phyloP scores from a whole-genome alignment of 2,888 invertebrate genomes.

The Melipona bicolor region DNA sequence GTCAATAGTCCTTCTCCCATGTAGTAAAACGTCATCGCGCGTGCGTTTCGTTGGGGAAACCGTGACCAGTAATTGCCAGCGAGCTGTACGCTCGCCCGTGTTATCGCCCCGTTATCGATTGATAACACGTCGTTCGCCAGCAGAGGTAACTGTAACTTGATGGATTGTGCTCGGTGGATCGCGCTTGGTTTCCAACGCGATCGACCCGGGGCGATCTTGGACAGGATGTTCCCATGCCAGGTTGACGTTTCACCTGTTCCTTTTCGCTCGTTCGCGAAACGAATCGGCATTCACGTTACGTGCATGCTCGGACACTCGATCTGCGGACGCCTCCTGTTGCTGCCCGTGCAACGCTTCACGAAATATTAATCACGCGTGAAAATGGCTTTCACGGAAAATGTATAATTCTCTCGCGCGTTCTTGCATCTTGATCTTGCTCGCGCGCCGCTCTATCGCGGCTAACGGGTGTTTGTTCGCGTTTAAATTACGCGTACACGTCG shows the following conservation, averaged over 20 bases:
- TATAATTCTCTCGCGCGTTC: neutral
- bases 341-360: constrained; percentile 1
- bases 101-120: constrained; percentile 79
- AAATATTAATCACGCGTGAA: constrained; percentile 28
- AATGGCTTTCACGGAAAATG: constrained; percentile 13
- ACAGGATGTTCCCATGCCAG: constrained; percentile 81
- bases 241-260: constrained; percentile 68
- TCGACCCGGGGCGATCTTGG: constrained; percentile 72
- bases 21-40: neutral
- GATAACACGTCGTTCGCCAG: constrained; percentile 71
- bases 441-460: neutral
- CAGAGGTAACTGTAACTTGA: constrained; percentile 77
- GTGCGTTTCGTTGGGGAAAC: neutral
- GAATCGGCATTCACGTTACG: constrained; percentile 75
- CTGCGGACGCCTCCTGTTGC: constrained; percentile 61
- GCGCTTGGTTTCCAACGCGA: constrained; percentile 71
- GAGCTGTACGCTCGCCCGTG: constrained; percentile 28
- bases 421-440: neutral
- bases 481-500: neutral
- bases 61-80: neutral
- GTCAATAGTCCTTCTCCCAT: too few species aligned
- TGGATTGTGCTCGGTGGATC: constrained; percentile 79
- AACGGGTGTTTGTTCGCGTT: neutral
- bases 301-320: constrained; percentile 54
- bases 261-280: constrained; percentile 65